Base-by-base conservation (phyloP, 2,113 vertebrate genomes). In the Semnornis frantzii region DNA sequence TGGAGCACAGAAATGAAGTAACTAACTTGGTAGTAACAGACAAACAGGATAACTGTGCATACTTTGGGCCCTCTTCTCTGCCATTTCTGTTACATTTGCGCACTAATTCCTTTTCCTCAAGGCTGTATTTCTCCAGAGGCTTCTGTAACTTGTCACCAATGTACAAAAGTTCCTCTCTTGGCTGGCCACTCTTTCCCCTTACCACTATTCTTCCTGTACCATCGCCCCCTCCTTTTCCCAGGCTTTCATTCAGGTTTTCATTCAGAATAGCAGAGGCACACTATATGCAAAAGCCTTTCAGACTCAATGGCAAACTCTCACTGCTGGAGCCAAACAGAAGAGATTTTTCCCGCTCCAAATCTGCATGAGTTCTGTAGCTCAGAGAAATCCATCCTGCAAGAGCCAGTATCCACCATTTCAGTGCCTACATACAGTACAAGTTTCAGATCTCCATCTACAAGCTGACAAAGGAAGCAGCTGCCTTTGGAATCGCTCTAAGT, bases 371-470 rank as follows among this genome's bases (percentile, higher is more conserved):
- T 37, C 62, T 21, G 4, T 1, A 15, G 69, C 57, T 15, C 30
- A 90, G 34, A 42, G 17, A 33, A 18, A 68, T 15, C 33, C 50
- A 52, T 6, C 46, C 66, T 20, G 28, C 80, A n/a, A 12, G 18
- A 82, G 55, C 33, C 37, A 72, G 37, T 0, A 68, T 8, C 64
- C 69, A 86, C 15, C 17, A 21, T 6, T n/a, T 9, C 13, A 15
- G n/a, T 6, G 21, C 11, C 74, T 8, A 52, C 1, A 21, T 2
- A 46, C 0, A 4, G 14, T 1, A 31, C 0, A 0, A 92, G 27
- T 16, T 74, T 74, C 74, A 59, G 7, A 63, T 39, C 81, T 63
- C 64, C 2, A 8, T 25, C 64, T 69, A 42, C 27, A 63, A 64
- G 33, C 18, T 33, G 18, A 52, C 4, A 82, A 31, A 94, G 31